Percentiles rank a stretch among this genome's conserved stretches.
phyloP scores from a whole-genome alignment of 2,797 vertebrate species.

The Ctenochaetus hawaiiensis region DNA sequence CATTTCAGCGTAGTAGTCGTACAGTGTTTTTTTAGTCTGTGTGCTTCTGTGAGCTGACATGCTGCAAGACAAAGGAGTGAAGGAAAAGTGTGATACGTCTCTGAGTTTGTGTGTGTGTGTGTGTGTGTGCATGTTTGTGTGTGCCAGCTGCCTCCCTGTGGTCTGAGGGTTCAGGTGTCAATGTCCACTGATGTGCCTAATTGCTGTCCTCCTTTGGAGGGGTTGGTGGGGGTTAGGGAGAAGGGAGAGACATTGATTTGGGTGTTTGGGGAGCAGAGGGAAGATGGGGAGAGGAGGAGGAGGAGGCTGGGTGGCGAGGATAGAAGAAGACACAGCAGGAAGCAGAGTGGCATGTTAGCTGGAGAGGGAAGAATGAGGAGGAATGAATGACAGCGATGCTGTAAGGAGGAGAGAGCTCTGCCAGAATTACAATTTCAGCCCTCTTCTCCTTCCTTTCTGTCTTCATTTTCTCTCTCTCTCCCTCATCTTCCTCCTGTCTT shows the following conservation, averaged over 20 bases:
- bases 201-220: slow-evolving; percentile 60
- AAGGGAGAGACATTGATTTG: slow-evolving; percentile 54
- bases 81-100: slow-evolving; percentile 4
- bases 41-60: slow-evolving; percentile 5
- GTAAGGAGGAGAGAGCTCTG: slow-evolving; percentile 47
- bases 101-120: slow-evolving; percentile 2
- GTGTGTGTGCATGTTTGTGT: slow-evolving; percentile 1
- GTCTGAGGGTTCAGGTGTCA: slow-evolving; percentile 78
- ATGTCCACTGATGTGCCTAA: slow-evolving; percentile 76
- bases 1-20: neutral
- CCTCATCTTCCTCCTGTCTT: neutral
- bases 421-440: slow-evolving; percentile 67
- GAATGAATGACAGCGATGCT: slow-evolving; percentile 57
- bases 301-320: slow-evolving; percentile 20
- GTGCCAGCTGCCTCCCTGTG: slow-evolving; percentile 27
- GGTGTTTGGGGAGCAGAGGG: slow-evolving; percentile 25
- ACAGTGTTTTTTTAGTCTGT: slow-evolving; percentile 4
- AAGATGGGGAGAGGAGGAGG: neutral
- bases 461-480: neutral
- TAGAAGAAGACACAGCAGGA: slow-evolving; percentile 23
- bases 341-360: slow-evolving; percentile 29
- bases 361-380: slow-evolving; percentile 27
- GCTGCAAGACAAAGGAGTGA: slow-evolving; percentile 67
- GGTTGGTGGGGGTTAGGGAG: neutral
- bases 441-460: slow-evolving; percentile 5